Percentiles rank a stretch among this genome's conserved stretches.
phyloP scores from a whole-genome alignment of 2,888 invertebrate genomes.

The Miltochrista miniata region DNA sequence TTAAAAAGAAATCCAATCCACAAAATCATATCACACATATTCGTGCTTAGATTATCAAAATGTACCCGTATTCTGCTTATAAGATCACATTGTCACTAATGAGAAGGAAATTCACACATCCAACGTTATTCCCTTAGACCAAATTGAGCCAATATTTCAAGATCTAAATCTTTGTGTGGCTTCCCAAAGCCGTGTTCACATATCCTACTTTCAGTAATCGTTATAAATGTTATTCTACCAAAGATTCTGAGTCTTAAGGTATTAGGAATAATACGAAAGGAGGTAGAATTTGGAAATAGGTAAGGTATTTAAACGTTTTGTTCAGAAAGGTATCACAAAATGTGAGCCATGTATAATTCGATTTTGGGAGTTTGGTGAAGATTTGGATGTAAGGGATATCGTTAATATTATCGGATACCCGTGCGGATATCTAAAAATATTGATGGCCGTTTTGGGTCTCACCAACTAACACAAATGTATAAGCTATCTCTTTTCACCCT shows the following conservation, averaged over 20 bases:
- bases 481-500: no score
- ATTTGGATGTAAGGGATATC: neutral
- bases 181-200: slow-evolving; percentile 29
- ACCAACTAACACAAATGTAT: no score
- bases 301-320: slow-evolving; percentile 4
- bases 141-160: slow-evolving; percentile 38
- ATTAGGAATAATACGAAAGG: slow-evolving; percentile 15
- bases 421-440: no score
- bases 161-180: slow-evolving; percentile 34
- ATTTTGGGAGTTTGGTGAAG: neutral
- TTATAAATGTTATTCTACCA: slow-evolving; percentile 35
- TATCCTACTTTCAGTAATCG: slow-evolving; percentile 34
- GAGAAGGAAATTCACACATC: slow-evolving; percentile 29
- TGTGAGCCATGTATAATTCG: neutral
- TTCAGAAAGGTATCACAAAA: neutral
- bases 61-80: neutral
- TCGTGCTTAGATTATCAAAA: neutral
- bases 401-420: neutral
- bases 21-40: no score
- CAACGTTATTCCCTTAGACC: slow-evolving; percentile 17
- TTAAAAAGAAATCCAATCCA: no score
- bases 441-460: no score
- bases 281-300: slow-evolving; percentile 21
- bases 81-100: slow-evolving; percentile 8
- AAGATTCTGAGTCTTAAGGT: slow-evolving; percentile 27